Conservation (phyloP, 2,797 vertebrate species). For the Hydrolagus colliei region DNA sequence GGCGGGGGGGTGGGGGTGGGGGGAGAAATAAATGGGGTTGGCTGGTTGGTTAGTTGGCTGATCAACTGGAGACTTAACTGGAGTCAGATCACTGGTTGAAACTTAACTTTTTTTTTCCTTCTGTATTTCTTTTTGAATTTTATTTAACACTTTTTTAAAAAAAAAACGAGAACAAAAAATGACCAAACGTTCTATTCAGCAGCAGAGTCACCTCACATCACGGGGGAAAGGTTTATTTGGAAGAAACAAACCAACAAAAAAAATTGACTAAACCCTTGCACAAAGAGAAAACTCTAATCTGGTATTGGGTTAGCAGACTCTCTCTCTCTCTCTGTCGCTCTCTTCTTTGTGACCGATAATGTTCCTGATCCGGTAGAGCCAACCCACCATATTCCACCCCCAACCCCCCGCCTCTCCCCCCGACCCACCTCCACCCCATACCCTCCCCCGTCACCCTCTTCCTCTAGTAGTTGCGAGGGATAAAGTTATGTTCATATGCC, state of each 20-base stretch:
- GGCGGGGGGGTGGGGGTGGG: no score
- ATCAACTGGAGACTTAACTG: not conserved
- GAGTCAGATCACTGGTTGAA: conserved; percentile 28
- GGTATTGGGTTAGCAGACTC: conserved; percentile 1
- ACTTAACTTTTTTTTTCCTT: no score
- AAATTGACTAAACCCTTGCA: not conserved
- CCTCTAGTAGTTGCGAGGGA: conserved; percentile 8
- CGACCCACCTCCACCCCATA: no score
- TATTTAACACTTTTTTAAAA: conserved; percentile 20
- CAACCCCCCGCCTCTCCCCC: no score
- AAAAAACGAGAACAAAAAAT: no score
- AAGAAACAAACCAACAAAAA: conserved; percentile 6
- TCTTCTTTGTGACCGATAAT: not conserved
- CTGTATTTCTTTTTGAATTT: not conserved
- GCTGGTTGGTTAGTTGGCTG: no score
- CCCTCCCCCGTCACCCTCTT: no score
- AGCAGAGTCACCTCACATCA: conserved; percentile 4
- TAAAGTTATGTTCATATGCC: not conserved
- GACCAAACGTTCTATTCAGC: conserved; percentile 8
- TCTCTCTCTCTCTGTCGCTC: not conserved
- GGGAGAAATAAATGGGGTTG: not conserved
- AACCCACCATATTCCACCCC: conserved; percentile 11
- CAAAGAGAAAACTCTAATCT: not conserved
- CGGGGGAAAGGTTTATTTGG: not conserved
- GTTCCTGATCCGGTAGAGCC: not conserved